phyloP scores from a whole-genome alignment of 2,113 vertebrate genomes.

The Cyprinus carpio region DNA sequence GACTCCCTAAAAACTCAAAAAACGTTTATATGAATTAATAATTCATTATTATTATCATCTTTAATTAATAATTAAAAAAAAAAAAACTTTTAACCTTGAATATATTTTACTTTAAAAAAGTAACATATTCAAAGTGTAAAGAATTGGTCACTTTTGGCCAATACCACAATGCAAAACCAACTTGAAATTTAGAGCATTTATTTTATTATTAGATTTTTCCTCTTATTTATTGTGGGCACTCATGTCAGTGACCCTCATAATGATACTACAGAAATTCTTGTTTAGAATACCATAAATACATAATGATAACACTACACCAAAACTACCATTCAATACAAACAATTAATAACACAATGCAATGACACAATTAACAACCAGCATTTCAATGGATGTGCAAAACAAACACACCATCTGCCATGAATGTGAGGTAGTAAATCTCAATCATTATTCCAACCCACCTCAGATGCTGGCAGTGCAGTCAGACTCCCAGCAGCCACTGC shows the following conservation, averaged over 20 bases:
- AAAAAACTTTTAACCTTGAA: not conserved
- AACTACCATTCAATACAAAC: not conserved
- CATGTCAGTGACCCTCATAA: not conserved
- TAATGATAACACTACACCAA: not conserved
- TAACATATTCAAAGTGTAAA: too few relatives aligned
- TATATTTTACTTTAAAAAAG: not conserved
- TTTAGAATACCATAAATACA: not conserved
- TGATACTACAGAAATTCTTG: not conserved
- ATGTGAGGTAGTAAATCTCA: conserved; percentile 34
- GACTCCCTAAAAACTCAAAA: not conserved
- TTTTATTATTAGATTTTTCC: not conserved
- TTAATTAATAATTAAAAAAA: too few relatives aligned
- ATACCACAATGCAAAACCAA: too few relatives aligned
- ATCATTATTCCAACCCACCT: conserved; percentile 63
- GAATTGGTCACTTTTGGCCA: too few relatives aligned
- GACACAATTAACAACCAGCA: not conserved
- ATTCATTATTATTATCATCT: not conserved
- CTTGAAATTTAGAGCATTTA: not conserved
- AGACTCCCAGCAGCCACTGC: conserved; percentile 57
- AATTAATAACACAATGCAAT: not conserved
- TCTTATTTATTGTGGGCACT: not conserved
- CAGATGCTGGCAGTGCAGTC: conserved; percentile 60
- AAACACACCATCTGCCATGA: conserved; percentile 19
- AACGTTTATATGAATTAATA: not conserved
- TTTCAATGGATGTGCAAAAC: conserved; percentile 3